These are phyloP conservation scores for Drosophila truncata DNA, from an alignment of 1,140 invertebrate genomes.

Conservation along the genomic window DNA sequence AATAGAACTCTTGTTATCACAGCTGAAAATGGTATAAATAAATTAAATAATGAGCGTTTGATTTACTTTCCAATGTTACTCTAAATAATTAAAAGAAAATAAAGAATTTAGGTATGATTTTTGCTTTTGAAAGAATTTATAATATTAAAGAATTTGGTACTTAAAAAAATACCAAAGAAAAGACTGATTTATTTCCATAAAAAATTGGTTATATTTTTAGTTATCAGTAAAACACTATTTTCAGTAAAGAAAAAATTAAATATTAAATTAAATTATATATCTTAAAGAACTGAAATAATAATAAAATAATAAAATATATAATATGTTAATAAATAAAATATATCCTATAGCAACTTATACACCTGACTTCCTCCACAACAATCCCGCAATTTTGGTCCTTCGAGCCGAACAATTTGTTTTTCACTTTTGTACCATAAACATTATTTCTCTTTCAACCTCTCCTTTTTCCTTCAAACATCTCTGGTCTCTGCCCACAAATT, in stretches of 20 bases:
- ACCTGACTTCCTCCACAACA: background rate
- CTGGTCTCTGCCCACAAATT: slow-evolving; percentile 22
- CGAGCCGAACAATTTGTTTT: slow-evolving; percentile 6
- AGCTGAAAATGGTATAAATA: background rate
- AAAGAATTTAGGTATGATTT: background rate
- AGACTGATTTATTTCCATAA: too few relatives aligned
- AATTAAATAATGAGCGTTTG: background rate
- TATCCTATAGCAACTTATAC: background rate
- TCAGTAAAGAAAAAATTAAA: background rate
- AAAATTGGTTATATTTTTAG: background rate
- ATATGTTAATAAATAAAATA: too few relatives aligned
- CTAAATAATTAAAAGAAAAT: background rate
- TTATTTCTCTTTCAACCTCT: background rate
- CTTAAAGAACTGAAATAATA: background rate
- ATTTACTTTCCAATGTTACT: background rate
- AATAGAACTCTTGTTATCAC: background rate
- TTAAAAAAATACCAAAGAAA: background rate
- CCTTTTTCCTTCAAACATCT: background rate
- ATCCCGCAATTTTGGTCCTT: background rate
- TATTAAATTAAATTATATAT: too few relatives aligned
- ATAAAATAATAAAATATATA: too few relatives aligned
- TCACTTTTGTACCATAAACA: slow-evolving; percentile 14
- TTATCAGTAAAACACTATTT: background rate
- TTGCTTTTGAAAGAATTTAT: background rate
- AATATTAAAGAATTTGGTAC: background rate